Evolutionary conservation across 2,888 invertebrate species (phyloP).

Genomic region (Eutolmus rufibarbis): DNA sequence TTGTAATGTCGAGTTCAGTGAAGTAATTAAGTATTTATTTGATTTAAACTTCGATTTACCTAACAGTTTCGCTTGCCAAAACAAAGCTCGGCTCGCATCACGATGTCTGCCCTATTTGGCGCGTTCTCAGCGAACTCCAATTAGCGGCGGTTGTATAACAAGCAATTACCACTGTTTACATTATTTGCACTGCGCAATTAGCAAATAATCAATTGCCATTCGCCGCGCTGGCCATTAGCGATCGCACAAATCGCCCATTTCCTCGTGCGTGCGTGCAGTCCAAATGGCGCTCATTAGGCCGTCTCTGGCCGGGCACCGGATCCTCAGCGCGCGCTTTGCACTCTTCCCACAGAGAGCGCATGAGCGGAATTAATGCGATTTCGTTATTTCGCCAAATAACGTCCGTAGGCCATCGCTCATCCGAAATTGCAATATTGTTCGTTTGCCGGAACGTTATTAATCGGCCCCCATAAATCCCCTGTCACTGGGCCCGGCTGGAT

Average conservation of each 20-base stretch:
- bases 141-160: neutral
- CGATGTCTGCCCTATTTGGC: neutral
- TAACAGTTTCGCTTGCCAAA: neutral
- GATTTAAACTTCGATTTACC: neutral
- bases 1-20: no score
- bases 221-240: neutral
- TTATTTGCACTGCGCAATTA: neutral
- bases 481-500: neutral
- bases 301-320: neutral
- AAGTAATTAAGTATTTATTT: neutral
- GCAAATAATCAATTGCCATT: neutral
- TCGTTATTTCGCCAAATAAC: neutral
- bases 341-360: neutral
- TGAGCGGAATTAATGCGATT: neutral
- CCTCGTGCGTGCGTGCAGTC: neutral
- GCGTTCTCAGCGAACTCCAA: neutral
- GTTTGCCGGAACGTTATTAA: neutral
- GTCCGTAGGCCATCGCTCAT: constrained; percentile 2
- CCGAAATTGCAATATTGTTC: constrained; percentile 28
- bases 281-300: neutral
- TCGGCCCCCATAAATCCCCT: neutral
- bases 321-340: neutral
- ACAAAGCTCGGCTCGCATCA: neutral
- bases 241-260: neutral
- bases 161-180: neutral